Evolutionary conservation across 37 sponge, comb jelly and placozoan species (phyloP), one percentile per base, ranked within the genome.

Genomic region (Chondrilla cf. caribensis): DNA sequence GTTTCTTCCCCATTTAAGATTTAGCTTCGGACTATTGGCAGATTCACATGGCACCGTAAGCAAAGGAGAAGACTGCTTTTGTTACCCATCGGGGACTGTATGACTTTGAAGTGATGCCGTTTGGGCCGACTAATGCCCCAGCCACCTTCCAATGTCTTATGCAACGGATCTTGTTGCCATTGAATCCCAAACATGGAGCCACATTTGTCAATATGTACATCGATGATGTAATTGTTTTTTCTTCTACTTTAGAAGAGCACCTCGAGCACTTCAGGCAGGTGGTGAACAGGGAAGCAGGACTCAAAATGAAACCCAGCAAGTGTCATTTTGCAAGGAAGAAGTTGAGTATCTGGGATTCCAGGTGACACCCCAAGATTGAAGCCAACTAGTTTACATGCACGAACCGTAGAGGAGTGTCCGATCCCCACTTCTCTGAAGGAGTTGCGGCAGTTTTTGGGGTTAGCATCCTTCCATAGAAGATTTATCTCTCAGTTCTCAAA

Each of bases 111-210:
- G 62, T 58, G 5, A 80, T 80, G 81, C 81, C 81, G 9, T 80
- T 80, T 21, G 81, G 58, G 17, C 36, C 58, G 36, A 51, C 24
- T 19, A 82, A 82, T 24, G 83, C 72, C 15, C 82, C 59, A 38
- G 82, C 68, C n/a, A 31, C 68, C 62, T 81, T 81, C 68, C 82
- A 81, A 67, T 43, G 82, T 22, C 67, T 81, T 1, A 81, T 73
- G 76, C 44, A 73, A 43, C 51, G 32, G n/a, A 62, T 55, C 31
- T 22, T 81, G 24, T 25, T 21, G 41, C 6, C 25, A 0, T 15
- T 73, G 2, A 39, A 43, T n/a, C 44, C 44, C 24, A 38, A 39
- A 73, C 47, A 76, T 2, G 57, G 55, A 55, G 59, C 7, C 3
- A 19, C 24, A 9, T 37, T 40, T 60, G 64, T 60, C 81, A 44